Base-by-base conservation (phyloP, 2,888 invertebrate species). In the Drosophila imparisetae region DNA sequence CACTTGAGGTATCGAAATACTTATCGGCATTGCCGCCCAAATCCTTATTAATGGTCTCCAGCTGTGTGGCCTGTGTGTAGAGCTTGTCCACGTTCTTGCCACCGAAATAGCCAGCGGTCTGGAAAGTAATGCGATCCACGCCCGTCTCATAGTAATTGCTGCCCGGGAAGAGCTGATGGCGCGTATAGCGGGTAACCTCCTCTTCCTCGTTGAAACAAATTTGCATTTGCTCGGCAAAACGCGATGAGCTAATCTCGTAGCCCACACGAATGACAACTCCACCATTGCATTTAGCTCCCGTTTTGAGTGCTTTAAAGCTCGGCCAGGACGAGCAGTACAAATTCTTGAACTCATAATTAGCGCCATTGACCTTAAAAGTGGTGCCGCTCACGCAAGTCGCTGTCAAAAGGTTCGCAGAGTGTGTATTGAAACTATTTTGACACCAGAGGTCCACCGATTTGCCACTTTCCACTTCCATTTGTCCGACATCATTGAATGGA, bases 71-170 rank as follows among this genome's bases (percentile, higher is more conserved):
- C 52, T 91, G 88, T 0, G 90, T 92, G 79, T 94, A 94, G 1
- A 93, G 78, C 53, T 90, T 90, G 63, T 93, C 90, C 4, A 93
- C 91, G 67, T 91, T 89, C 72, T 92, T 92, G 42, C 91, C 91
- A 49, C 71, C 70, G 77, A 93, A 92, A 78, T 92, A 89, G 34
- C 91, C 93, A 5, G 86, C 90, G 1, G 91, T 86, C 77, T 93
- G 92, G 66, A 91, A 93, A 32, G 65, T 76, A 2, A 93, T 90
- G 11, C 94, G 91, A 2, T 92, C 90, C 27, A 92, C 93, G 0
- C 92, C 91, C 1, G 81, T 91, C 76, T 94, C 93, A 36, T 92
- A 93, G 32, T 92, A 93, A 32, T 92, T 92, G 64, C 94, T 93
- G 3, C 91, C 92, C 0, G 93, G 90, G n/a, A 90, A 89, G 29